Conservation (phyloP, 2,797 vertebrate genomes). For the Pantherophis alleghaniensis region DNA sequence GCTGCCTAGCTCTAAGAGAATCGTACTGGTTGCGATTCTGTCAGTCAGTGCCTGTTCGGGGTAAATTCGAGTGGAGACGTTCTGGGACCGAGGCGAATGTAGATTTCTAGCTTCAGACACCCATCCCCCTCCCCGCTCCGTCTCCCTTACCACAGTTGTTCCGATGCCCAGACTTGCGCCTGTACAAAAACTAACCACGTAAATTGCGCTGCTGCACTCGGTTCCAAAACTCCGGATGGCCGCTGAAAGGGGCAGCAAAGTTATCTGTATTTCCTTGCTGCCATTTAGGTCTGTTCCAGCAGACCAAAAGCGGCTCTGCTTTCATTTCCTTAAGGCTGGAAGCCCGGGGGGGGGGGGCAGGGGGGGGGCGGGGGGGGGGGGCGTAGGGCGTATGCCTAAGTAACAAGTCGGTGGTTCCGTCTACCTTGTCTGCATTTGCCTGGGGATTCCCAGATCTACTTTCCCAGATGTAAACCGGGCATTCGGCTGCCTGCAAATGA, state of each 20-base stretch:
- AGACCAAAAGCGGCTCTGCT: background rate
- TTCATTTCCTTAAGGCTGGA: background rate
- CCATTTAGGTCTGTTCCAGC: background rate
- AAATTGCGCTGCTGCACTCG: background rate
- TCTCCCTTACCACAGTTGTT: background rate
- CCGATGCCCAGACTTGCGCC: background rate
- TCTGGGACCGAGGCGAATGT: background rate
- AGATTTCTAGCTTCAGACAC: background rate
- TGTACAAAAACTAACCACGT: background rate
- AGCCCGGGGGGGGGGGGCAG: background rate
- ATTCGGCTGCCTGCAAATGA: background rate
- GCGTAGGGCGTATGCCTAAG: background rate
- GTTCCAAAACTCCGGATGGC: background rate
- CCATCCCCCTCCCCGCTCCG: background rate
- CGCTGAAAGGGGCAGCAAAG: background rate
- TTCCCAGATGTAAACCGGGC: background rate
- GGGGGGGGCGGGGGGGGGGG: fast-evolving
- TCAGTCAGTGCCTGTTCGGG: background rate
- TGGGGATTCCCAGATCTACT: background rate
- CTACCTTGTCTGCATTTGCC: background rate
- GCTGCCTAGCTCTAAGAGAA: background rate
- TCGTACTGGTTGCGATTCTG: background rate
- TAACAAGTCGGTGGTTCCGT: background rate
- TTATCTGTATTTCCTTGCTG: background rate
- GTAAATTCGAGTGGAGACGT: background rate